Base-by-base conservation (phyloP, 2,113 vertebrate genomes). In the Mola mola region DNA sequence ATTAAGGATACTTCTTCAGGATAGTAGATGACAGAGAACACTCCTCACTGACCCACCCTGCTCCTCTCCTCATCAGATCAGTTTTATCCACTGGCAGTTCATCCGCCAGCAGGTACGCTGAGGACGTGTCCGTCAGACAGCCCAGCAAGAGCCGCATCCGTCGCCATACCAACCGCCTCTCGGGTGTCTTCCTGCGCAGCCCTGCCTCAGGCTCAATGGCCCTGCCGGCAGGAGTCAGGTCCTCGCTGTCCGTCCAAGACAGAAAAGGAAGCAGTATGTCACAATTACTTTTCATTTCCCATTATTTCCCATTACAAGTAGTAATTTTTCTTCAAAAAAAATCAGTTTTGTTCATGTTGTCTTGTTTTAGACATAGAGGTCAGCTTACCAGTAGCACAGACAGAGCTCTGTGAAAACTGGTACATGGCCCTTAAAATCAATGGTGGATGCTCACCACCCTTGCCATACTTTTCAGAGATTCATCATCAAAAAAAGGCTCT, bases 131-230 rank as follows among this genome's bases (percentile, higher is more conserved):
- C 15, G 16, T 84, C 75, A 79, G 87, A 28, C 90, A 90, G 55
- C 89, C 90, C 10, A 72, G 86, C 64, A 91, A 87, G 76, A 91
- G 56, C 69, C 87, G 78, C 63, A 84, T 92, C 79, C 88, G 73
- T 22, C 73, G 77, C 21, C 91, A 92, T 66, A 89, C 88, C 72
- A 88, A 91, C 75, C 88, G 91, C 6, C 83, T 94, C 31, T 93
- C 92, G 0, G 89, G 87, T 0, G 89, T 93, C 78, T 94, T 94
- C 65, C 81, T 72, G 16, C 87, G 84, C 0, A 52, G 75, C 21
- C 44, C 81, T 2, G 4, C 65, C 33, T 78, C 86, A 1, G 72
- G 51, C 10, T 66, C 84, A 34, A 79, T 75, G 74, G 53, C 83
- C 0, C 71, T 81, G 49, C 28, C 78, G 0, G 13, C 68, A 11